These are phyloP conservation scores for Eulemur rubriventer DNA, from an alignment of 2,797 vertebrate genomes.

Conservation along the genomic window DNA sequence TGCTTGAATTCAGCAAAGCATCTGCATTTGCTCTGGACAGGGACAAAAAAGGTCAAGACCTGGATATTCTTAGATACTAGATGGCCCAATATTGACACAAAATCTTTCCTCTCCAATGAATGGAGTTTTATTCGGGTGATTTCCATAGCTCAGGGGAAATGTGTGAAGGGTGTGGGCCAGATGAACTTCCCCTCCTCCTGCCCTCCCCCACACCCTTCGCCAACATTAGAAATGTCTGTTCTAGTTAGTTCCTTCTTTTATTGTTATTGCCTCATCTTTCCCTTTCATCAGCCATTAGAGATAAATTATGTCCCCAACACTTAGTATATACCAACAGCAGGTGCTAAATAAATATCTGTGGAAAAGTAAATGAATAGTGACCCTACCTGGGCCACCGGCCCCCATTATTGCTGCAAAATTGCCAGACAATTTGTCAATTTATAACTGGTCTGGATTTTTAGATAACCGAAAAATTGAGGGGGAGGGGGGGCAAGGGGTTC, in stretches of 20 bases:
- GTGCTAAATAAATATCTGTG: background rate
- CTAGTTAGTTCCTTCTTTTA: constrained; percentile 1
- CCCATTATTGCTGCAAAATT: background rate
- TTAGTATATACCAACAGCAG: background rate
- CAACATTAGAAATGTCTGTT: constrained; percentile 24
- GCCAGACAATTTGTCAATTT: background rate
- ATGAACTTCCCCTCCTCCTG: background rate
- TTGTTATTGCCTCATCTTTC: background rate
- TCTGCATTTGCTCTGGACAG: constrained; percentile 33
- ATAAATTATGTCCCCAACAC: background rate
- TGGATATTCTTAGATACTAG: constrained; percentile 51
- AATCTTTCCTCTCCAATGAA: constrained; percentile 37
- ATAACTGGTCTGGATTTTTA: background rate
- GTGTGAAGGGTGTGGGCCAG: background rate
- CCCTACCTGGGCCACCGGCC: background rate
- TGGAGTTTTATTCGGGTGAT: constrained; percentile 35
- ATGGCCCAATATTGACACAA: constrained; percentile 36
- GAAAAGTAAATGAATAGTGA: background rate
- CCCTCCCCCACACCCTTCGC: background rate
- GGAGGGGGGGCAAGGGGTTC: background rate
- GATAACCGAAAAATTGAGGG: background rate
- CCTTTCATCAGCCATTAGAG: background rate
- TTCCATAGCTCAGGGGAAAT: constrained; percentile 23
- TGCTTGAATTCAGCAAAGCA: background rate
- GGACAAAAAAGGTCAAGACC: constrained; percentile 44